Evolutionary conservation across 2,888 invertebrate genomes (phyloP).

Genomic region (Bembecia ichneumoniformis): DNA sequence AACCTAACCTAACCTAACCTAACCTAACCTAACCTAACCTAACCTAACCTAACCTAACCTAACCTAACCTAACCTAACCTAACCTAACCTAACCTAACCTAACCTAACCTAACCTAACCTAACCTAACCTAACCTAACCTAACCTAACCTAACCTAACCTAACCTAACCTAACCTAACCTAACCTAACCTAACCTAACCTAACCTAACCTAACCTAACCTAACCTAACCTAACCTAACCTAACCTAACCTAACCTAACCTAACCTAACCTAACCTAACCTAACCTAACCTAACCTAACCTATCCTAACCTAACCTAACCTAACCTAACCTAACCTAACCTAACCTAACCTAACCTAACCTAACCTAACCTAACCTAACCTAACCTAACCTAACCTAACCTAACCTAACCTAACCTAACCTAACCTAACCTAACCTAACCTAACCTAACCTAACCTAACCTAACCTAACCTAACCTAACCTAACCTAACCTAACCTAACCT

Average conservation of each 20-base stretch:
- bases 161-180: not conserved
- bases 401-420: slow-evolving; percentile 10
- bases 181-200: not conserved
- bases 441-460: slow-evolving; percentile 11
- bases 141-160: not conserved
- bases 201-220: not conserved
- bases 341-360: slow-evolving; percentile 9
- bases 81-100: not conserved
- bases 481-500: slow-evolving; percentile 15
- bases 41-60: not conserved
- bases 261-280: slow-evolving; percentile 5
- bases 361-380: slow-evolving; percentile 7
- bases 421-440: slow-evolving; percentile 12
- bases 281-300: slow-evolving; percentile 5
- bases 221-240: not conserved
- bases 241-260: slow-evolving; percentile 4
- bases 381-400: slow-evolving; percentile 13
- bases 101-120: not conserved
- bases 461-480: slow-evolving; percentile 12
- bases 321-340: slow-evolving; percentile 13
- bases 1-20: not conserved
- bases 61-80: not conserved
- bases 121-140: not conserved
- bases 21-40: not conserved
- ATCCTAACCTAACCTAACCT: slow-evolving; percentile 3